These are phyloP conservation scores for Papilio protenor DNA, from an alignment of 2,888 invertebrate species.

Conservation along the genomic window DNA sequence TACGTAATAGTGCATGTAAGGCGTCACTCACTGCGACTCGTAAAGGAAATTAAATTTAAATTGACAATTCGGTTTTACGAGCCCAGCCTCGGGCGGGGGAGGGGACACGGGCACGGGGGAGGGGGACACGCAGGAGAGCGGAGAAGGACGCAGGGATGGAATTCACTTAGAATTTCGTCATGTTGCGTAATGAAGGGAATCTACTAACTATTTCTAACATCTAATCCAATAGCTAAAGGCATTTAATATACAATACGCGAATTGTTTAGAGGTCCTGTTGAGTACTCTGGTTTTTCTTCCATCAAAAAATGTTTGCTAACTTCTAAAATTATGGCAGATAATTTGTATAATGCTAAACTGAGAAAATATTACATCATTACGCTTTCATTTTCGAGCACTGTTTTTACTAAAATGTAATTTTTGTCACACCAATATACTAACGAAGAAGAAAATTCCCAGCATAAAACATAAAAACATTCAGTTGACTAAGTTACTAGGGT, in stretches of 20 bases:
- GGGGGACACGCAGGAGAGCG: slow-evolving; percentile 39
- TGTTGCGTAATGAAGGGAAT: slow-evolving; percentile 42
- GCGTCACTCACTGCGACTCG: slow-evolving; percentile 61
- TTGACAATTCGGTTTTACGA: slow-evolving; percentile 80
- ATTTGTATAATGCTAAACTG: not conserved
- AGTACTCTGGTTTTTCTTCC: not conserved
- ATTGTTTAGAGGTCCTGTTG: not conserved
- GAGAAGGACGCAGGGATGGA: slow-evolving; percentile 44
- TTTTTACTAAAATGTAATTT: too few relatives aligned
- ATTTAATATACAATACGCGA: slow-evolving; percentile 25
- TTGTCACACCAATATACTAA: not conserved
- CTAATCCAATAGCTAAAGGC: slow-evolving; percentile 17
- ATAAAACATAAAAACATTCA: not conserved
- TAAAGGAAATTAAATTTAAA: slow-evolving; percentile 82
- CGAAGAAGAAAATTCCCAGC: not conserved
- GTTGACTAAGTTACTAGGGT: not conserved
- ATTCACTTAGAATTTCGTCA: slow-evolving; percentile 39
- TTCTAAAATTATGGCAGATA: not conserved
- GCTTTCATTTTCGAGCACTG: too few relatives aligned
- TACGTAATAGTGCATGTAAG: slow-evolving; percentile 65
- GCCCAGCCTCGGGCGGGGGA: slow-evolving; percentile 50
- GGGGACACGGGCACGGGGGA: not conserved
- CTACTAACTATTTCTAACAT: slow-evolving; percentile 39
- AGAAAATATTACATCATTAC: not conserved
- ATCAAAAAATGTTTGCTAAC: not conserved